Conservation (phyloP, 1,140 invertebrate genomes). For the Drosophila ercepeae region DNA sequence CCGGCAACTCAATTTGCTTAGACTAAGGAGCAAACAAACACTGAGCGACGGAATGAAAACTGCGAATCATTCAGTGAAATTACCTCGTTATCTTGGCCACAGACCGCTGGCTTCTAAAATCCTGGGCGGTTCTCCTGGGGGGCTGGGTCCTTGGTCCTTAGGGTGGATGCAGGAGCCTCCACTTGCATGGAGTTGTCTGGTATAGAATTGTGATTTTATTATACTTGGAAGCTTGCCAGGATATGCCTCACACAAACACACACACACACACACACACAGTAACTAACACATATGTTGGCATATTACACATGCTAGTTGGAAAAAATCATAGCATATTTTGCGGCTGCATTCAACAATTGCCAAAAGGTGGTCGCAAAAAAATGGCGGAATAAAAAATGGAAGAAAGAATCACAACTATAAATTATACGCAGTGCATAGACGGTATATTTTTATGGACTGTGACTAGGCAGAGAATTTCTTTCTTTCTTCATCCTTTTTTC, state of each 20-base stretch:
- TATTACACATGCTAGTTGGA: slow-evolving; percentile 51
- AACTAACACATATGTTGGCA: slow-evolving; percentile 61
- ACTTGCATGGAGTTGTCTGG: slow-evolving; percentile 66
- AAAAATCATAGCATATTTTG: slow-evolving; percentile 60
- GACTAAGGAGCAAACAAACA: slow-evolving; percentile 44
- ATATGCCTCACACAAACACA: slow-evolving; percentile 16
- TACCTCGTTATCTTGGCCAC: slow-evolving; percentile 78
- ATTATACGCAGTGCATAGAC: slow-evolving; percentile 76
- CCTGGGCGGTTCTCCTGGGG: slow-evolving; percentile 13
- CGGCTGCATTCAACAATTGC: slow-evolving; percentile 72
- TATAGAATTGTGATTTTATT: slow-evolving; percentile 79
- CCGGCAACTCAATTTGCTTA: slow-evolving; percentile 50
- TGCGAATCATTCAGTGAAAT: slow-evolving; percentile 76
- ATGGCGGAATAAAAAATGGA: neutral
- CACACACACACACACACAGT: slow-evolving; percentile 21
- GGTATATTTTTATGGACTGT: slow-evolving; percentile 70
- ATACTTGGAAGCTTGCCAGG: slow-evolving; percentile 72
- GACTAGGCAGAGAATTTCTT: slow-evolving; percentile 39
- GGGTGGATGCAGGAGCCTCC: slow-evolving; percentile 17
- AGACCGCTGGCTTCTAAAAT: slow-evolving; percentile 22
- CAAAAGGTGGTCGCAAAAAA: slow-evolving; percentile 48
- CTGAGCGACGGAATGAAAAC: slow-evolving; percentile 28
- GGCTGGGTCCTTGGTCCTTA: slow-evolving; percentile 5
- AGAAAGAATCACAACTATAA: slow-evolving; percentile 50
- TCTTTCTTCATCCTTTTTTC: slow-evolving; percentile 1